Evolutionary conservation across 2,888 invertebrate genomes (phyloP), one percentile per base, ranked within the genome.

Genomic region (Allolobophora icterica): DNA sequence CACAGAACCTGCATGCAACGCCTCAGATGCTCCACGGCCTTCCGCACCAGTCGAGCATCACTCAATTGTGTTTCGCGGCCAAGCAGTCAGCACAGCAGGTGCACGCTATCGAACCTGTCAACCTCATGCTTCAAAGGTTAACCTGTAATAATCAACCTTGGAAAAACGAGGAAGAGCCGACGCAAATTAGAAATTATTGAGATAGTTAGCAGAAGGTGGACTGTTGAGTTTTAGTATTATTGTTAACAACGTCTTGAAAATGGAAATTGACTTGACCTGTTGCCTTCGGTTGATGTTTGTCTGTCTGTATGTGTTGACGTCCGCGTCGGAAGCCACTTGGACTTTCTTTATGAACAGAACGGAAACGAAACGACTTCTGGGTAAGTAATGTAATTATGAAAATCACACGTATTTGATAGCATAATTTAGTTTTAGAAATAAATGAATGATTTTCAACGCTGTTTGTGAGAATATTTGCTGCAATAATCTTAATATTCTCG

Each of bases 311-410:
- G 87, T 24, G 34, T 33, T 34, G 87, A 35, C 11, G 35, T 87
- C 87, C 35, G 34, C 17, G 33, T 87, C 87, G 8, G 87, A 87
- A 24, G 87, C 87, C 34, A 87, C 87, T 17, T 87, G 87, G 87
- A 87, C 6, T 30, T 38, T 87, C 21, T 87, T 87, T 33, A 87
- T 87, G 87, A 87, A 87, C 38, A 87, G 24, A 87, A 87, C 87
- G 87, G 87, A 87, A 38, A 87, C 87, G 21, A 87, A 87, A 5
- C 34, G 87, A 87, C 87, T 35, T 33, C 87, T 87, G 35, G 87
- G 87, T 87, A 35, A 87, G 87, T 34, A 30, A 38, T 38, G 38
- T 8, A 38, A 5, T 38, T 38, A 38, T 38, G 38, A 38, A 38
- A 38, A 38, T 38, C 8, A 8, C 38, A 8, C 3, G 8, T 38